phyloP scores from a whole-genome alignment of 2,113 vertebrate species.

The Melanostigma gelatinosum region DNA sequence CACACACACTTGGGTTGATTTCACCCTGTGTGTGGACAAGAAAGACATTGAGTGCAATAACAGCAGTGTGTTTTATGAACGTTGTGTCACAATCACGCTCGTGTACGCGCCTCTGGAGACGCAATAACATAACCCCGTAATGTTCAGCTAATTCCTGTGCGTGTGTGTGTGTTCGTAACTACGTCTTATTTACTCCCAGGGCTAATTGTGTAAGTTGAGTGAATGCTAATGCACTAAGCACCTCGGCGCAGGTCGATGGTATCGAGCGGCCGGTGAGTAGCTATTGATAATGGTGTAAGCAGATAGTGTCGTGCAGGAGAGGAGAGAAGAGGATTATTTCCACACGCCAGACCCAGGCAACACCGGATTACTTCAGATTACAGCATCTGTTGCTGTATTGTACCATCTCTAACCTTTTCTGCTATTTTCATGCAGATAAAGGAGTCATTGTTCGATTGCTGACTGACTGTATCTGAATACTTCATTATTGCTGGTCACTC shows the following conservation, averaged over 20 bases:
- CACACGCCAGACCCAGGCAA: neutral
- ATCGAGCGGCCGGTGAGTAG: conserved; percentile 77
- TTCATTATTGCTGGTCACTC: no score
- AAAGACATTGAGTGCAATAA: neutral
- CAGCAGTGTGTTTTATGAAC: neutral
- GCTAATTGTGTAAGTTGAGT: conserved; percentile 49
- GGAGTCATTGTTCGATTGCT: neutral
- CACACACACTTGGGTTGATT: conserved; percentile 16
- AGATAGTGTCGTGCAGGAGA: conserved; percentile 49
- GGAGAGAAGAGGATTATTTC: conserved; percentile 50
- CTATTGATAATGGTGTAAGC: conserved; percentile 69
- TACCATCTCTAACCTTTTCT: neutral
- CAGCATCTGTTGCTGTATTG: neutral
- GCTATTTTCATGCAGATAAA: neutral
- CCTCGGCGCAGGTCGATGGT: conserved; percentile 71
- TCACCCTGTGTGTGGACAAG: conserved; percentile 2
- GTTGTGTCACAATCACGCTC: neutral
- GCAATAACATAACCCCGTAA: neutral
- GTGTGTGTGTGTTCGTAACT: conserved; percentile 3
- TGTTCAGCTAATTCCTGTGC: neutral
- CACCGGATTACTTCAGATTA: conserved; percentile 22
- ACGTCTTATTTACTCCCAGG: conserved; percentile 60
- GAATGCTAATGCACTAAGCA: conserved; percentile 56
- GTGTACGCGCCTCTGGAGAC: neutral
- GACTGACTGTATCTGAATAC: neutral